Percentiles rank a stretch among this genome's conserved stretches.
Evolutionary conservation across 2,797 vertebrate genomes (phyloP).

Genomic region (Dipus sagitta): DNA sequence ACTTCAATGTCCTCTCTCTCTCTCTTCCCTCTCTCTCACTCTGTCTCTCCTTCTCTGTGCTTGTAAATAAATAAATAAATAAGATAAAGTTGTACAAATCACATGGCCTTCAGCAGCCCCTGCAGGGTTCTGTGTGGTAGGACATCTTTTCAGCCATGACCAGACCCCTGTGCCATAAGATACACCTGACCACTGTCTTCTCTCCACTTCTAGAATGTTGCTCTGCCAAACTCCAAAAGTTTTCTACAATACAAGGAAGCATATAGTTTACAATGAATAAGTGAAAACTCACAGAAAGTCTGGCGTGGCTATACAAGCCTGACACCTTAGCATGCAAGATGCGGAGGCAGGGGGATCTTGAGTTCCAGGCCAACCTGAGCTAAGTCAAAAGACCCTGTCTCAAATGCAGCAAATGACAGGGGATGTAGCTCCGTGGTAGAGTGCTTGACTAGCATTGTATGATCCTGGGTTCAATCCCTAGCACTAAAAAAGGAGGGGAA

Average conservation of each 20-base stretch:
- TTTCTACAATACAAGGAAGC: not conserved
- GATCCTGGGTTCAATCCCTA: not conserved
- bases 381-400: too few species aligned
- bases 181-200: not conserved
- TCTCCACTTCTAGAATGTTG: slow-evolving; percentile 5
- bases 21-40: too few species aligned
- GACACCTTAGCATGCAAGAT: not conserved
- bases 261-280: not conserved
- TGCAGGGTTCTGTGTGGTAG: rapidly evolving
- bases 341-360: not conserved
- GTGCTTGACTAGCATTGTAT: not conserved
- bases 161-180: not conserved
- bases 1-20: too few species aligned
- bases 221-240: slow-evolving; percentile 25
- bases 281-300: not conserved
- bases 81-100: not conserved
- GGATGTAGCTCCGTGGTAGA: not conserved
- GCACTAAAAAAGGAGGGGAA: not conserved
- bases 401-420: not conserved
- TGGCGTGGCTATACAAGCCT: not conserved
- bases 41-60: too few species aligned
- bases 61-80: too few species aligned
- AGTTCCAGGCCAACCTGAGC: not conserved
- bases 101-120: not conserved
- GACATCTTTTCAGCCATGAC: not conserved